Evolutionary conservation across 2,113 vertebrate genomes (phyloP), one percentile per base, ranked within the genome.

Genomic region (Chlorocebus sabaeus): DNA sequence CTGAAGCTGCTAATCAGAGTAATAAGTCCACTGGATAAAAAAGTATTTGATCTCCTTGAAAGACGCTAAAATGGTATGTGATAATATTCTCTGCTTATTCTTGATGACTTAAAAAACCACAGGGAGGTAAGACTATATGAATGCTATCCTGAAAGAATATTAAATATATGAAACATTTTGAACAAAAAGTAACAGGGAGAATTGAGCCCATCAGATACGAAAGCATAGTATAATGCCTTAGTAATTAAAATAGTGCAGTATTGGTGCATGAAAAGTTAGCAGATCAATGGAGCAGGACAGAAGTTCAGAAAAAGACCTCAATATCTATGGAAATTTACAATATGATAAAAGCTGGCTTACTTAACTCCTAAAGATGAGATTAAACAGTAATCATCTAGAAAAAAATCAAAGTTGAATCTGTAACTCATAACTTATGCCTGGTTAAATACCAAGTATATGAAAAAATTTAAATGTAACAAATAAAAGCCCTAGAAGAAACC

Each of bases 401-500:
- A 38, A 73, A 76, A 57, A 76, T 48, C n/a, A 38, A 52, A 22
- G 70, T n/a, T 68, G n/a, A 85, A 78, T 57, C 18, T 9, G 27
- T 50, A 94, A 72, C 2, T 70, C 48, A 38, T 35, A 38, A 30
- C 8, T 84, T 45, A 35, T 35, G 67, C 22, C 18, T 90, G 38
- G 20, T 40, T 94, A 68, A 79, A 61, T 61, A 70, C 7, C 40
- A 82, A 75, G 12, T 18, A 30, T 80, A 22, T 25, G n/a, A 90
- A 93, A 64, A 82, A 70, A 93, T 32, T 67, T 72, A 72, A 92
- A 50, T n/a, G 48, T 70, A 90, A 13, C 25, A 43, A 94, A 90
- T 18, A 8, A 73, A 89, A 86, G 45, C 52, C 22, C 32, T 67
- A 27, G 76, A 48, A 90, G 92, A 92, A 94, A 45, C 3, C 30